Conservation (phyloP, 2,888 invertebrate species). For the Brenthis ino region DNA sequence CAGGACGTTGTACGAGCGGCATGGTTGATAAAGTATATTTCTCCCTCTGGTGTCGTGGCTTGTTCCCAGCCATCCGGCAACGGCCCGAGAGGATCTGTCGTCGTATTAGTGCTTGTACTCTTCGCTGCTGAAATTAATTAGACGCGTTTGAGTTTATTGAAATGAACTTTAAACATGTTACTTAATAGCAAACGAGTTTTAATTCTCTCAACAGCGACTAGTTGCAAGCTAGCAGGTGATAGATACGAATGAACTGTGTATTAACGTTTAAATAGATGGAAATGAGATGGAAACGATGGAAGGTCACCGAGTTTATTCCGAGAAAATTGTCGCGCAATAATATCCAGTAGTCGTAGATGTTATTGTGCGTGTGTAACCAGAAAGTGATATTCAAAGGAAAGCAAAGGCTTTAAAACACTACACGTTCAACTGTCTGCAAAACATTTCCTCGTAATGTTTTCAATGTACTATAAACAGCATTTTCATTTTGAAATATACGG, state of each 20-base stretch:
- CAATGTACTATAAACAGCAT: conserved; percentile 35
- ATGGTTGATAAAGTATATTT: conserved; percentile 95
- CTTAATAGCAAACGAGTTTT: conserved; percentile 49
- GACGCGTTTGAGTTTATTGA: conserved; percentile 47
- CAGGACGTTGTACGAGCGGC: conserved; percentile 97
- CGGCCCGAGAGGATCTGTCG: conserved; percentile 86
- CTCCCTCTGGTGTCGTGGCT: conserved; percentile 91
- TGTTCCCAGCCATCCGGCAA: conserved; percentile 95
- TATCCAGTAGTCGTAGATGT: conserved; percentile 1
- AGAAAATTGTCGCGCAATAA: conserved; percentile 13
- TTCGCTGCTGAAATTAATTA: conserved; percentile 80
- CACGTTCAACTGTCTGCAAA: conserved; percentile 19
- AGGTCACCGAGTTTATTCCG: conserved; percentile 17
- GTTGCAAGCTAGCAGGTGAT: conserved; percentile 62
- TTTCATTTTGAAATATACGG: conserved; percentile 30
- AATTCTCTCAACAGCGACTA: conserved; percentile 77
- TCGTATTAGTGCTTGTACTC: conserved; percentile 79
- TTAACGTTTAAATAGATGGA: conserved; percentile 37
- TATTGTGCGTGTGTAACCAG: conserved; percentile 58
- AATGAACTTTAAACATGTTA: conserved; percentile 37
- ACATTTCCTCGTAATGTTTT: conserved; percentile 36
- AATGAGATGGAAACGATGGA: conserved; percentile 62
- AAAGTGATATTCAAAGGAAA: conserved; percentile 64
- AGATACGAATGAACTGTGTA: conserved; percentile 17
- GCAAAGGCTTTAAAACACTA: conserved; percentile 29